Conservation (phyloP, 2,888 invertebrate genomes). For the Altica lythri region DNA sequence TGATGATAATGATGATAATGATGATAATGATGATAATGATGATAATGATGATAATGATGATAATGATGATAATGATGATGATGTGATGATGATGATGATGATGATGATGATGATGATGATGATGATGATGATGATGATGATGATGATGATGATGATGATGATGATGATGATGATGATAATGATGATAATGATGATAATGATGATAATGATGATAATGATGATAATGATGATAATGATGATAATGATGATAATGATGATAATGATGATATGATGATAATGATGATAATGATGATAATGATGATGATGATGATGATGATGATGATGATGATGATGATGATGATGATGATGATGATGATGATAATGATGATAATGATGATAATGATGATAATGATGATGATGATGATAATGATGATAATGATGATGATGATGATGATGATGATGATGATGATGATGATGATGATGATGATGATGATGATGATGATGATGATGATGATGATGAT, state of each 20-base stretch:
- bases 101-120: slow-evolving; percentile 2
- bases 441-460: slow-evolving; percentile 4
- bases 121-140: slow-evolving; percentile 3
- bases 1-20: slow-evolving; percentile 1
- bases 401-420: slow-evolving; percentile 3
- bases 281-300: slow-evolving; percentile 1
- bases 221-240: slow-evolving; percentile 1
- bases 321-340: slow-evolving; percentile 3
- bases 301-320: slow-evolving; percentile 2
- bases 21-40: slow-evolving; percentile 1
- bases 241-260: background rate
- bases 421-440: slow-evolving; percentile 2
- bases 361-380: slow-evolving; percentile 1
- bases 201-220: slow-evolving; percentile 1
- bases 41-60: slow-evolving; percentile 1
- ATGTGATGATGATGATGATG: slow-evolving; percentile 3
- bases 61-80: slow-evolving; percentile 1
- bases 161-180: slow-evolving; percentile 2
- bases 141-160: slow-evolving; percentile 3
- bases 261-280: slow-evolving; percentile 3
- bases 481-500: slow-evolving; percentile 2
- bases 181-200: background rate
- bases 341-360: slow-evolving; percentile 3
- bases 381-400: slow-evolving; percentile 3
- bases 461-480: slow-evolving; percentile 3